phyloP scores from a whole-genome alignment of 2,888 invertebrate genomes.

The Athrips mouffetella region DNA sequence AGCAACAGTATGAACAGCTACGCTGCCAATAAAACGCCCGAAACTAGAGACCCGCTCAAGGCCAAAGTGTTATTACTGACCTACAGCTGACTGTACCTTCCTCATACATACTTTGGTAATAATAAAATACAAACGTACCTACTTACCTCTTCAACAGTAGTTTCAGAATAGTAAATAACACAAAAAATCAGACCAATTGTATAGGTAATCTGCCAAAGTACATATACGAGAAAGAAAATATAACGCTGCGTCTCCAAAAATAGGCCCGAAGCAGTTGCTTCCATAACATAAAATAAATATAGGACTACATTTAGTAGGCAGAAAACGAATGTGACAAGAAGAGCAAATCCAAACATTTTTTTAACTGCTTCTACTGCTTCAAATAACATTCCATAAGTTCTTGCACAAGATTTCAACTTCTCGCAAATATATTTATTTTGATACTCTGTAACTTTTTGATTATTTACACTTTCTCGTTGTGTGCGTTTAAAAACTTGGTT shows the following conservation, averaged over 20 bases:
- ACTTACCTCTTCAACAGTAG: slow-evolving; percentile 42
- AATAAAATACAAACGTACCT: too few relatives aligned
- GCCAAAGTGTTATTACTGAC: too few relatives aligned
- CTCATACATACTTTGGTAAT: too few relatives aligned
- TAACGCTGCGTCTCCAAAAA: slow-evolving; percentile 47
- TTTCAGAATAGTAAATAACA: slow-evolving; percentile 43
- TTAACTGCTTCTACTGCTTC: slow-evolving; percentile 35
- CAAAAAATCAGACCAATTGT: slow-evolving; percentile 37
- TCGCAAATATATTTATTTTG: slow-evolving; percentile 44
- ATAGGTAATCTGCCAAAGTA: slow-evolving; percentile 50
- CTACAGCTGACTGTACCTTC: too few relatives aligned
- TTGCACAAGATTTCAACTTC: slow-evolving; percentile 49
- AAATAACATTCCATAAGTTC: slow-evolving; percentile 45
- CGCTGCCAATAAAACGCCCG: too few relatives aligned
- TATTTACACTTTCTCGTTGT: slow-evolving; percentile 27
- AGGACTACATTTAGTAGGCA: slow-evolving; percentile 41
- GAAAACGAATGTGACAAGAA: slow-evolving; percentile 40
- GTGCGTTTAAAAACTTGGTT: slow-evolving; percentile 36
- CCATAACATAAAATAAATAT: slow-evolving; percentile 62
- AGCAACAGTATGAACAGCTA: too few relatives aligned
- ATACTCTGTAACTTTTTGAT: slow-evolving; percentile 24
- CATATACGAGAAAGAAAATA: slow-evolving; percentile 44
- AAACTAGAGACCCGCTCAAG: too few relatives aligned
- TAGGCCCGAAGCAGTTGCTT: slow-evolving; percentile 55
- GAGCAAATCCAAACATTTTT: slow-evolving; percentile 39